A percentile compares a stretch with the other conserved stretches of the same genome.
Conservation (phyloP, 1,140 invertebrate genomes). For the Leptinotarsa texana region DNA sequence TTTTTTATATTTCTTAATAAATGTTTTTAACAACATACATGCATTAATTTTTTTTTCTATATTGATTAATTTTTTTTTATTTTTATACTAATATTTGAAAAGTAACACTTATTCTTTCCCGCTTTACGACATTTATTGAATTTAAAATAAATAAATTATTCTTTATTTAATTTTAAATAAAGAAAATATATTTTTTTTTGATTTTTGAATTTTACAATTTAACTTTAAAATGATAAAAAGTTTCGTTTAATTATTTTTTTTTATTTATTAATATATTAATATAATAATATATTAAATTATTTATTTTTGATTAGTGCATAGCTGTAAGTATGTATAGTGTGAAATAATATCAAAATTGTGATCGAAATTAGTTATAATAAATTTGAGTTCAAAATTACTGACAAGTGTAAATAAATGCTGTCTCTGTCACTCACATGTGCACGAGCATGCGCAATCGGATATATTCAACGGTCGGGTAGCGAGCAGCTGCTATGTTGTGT, state of each 20-base stretch:
- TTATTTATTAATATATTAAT: slow-evolving; percentile 18
- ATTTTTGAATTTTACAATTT: slow-evolving; percentile 13
- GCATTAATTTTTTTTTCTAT: slow-evolving; percentile 17
- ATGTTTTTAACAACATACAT: slow-evolving; percentile 13
- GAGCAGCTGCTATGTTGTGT: slow-evolving; percentile 12
- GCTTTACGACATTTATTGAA: slow-evolving; percentile 11
- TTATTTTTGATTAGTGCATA: slow-evolving; percentile 14
- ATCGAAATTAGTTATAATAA: slow-evolving; percentile 2
- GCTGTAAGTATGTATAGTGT: slow-evolving; percentile 16
- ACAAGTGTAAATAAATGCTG: slow-evolving; percentile 18
- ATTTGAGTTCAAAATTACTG: slow-evolving; percentile 13
- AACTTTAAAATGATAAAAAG: slow-evolving; percentile 16
- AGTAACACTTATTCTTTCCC: slow-evolving; percentile 18
- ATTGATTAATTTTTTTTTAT: slow-evolving; percentile 5
- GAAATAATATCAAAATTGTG: slow-evolving; percentile 16
- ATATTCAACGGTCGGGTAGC: slow-evolving; percentile 17
- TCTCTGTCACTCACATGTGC: slow-evolving; percentile 18
- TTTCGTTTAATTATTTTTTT: slow-evolving; percentile 11
- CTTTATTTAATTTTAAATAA: slow-evolving; percentile 17
- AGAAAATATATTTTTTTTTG: slow-evolving; percentile 14
- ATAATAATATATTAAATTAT: background rate
- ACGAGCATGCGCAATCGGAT: slow-evolving; percentile 12
- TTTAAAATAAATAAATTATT: slow-evolving; percentile 17
- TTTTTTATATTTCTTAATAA: slow-evolving; percentile 14
- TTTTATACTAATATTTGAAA: slow-evolving; percentile 4